phyloP scores from a whole-genome alignment of 2,113 vertebrate genomes.

The Eclectus roratus region DNA sequence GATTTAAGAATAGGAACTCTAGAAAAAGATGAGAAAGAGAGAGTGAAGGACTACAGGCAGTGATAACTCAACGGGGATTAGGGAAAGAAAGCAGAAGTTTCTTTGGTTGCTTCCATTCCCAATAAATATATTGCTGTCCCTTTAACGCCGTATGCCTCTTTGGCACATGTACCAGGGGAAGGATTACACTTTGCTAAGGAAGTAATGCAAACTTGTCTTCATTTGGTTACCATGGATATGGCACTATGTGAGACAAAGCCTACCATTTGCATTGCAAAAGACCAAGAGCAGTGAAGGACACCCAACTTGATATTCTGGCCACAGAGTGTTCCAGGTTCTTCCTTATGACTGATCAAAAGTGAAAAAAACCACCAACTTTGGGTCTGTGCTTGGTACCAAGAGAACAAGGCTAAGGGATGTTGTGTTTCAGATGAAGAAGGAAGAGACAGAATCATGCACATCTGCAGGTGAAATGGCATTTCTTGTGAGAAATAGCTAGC shows the following conservation, averaged over 20 bases:
- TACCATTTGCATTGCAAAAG: conserved; percentile 80
- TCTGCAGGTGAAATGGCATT: not conserved
- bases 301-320: conserved; percentile 54
- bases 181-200: conserved; percentile 60
- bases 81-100: not conserved
- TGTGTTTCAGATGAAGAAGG: not conserved
- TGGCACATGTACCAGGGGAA: conserved; percentile 34
- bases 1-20: not conserved
- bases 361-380: not conserved
- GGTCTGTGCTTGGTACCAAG: not conserved
- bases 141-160: conserved; percentile 48
- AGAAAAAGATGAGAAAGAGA: not conserved
- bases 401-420: not conserved
- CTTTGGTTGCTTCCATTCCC: not conserved
- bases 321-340: conserved; percentile 42
- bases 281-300: conserved; percentile 57
- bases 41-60: not conserved
- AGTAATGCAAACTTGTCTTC: conserved; percentile 71
- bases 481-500: not conserved
- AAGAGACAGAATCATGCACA: not conserved
- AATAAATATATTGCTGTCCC: conserved; percentile 5
- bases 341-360: not conserved
- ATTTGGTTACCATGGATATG: conserved; percentile 77
- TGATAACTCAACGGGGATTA: fast-evolving
- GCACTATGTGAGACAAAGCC: conserved; percentile 49